Percentiles rank a stretch among this genome's conserved stretches.
phyloP scores from a whole-genome alignment of 1,140 invertebrate species.

The Micrasema minimum region DNA sequence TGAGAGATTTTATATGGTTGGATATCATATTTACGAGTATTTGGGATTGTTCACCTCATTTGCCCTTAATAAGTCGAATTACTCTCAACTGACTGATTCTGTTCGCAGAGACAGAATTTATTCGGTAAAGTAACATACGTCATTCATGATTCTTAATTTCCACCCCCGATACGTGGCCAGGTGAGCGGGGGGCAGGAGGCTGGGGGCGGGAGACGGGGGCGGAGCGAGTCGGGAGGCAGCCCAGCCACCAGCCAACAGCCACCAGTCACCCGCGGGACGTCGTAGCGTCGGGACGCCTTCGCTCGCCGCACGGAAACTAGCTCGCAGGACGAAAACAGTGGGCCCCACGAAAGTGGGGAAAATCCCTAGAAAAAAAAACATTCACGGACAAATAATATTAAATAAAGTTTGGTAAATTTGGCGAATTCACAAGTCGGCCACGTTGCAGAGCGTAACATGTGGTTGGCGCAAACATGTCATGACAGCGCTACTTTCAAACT shows the following conservation, averaged over 20 bases:
- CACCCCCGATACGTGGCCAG: slow-evolving; percentile 24
- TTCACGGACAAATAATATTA: background rate
- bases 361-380: slow-evolving; percentile 1
- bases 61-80: no score
- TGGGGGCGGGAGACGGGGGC: background rate
- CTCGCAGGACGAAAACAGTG: slow-evolving; percentile 21
- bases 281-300: slow-evolving; percentile 40
- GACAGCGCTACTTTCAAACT: slow-evolving; percentile 26
- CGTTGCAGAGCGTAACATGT: slow-evolving; percentile 27
- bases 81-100: no score
- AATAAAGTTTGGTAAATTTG: background rate
- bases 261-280: slow-evolving; percentile 47
- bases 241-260: background rate
- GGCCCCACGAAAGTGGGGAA: slow-evolving; percentile 29
- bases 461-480: slow-evolving; percentile 10
- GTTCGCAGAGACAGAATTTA: no score
- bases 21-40: no score
- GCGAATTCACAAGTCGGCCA: background rate
- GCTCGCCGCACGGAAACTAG: slow-evolving; percentile 22
- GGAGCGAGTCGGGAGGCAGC: slow-evolving; percentile 5
- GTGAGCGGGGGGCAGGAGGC: slow-evolving; percentile 3
- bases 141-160: slow-evolving; percentile 8
- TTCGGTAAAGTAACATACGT: background rate
- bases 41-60: no score
- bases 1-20: no score